Base-by-base conservation (phyloP, 2,797 vertebrate genomes). In the Triplophysa bombifrons region DNA sequence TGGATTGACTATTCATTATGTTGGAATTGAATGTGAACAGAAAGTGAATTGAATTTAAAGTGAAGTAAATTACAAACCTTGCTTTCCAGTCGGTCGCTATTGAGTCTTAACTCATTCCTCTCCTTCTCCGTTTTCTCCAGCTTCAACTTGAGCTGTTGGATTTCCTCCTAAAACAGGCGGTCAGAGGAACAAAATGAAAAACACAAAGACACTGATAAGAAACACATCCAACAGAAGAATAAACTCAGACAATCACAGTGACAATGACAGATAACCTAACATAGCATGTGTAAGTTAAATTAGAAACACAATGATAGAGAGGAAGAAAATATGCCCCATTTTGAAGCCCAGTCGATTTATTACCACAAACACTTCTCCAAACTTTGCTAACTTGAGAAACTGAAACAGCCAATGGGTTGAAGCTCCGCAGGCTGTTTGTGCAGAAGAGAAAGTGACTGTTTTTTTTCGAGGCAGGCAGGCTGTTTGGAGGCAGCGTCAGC, bases 91-190 rank as follows among this genome's bases (percentile, higher is more conserved):
- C 96, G 96, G 88, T 98, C 96, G 1, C 90, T 95, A 93, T 92
- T 96, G 78, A 98, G 95, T 61, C 98, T 94, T 76, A 98, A 91
- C 87, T 99, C 97, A 4, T 97, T 98, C 67, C 98, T 92, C 86
- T 98, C 98, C 83, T 96, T 99, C 89, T 99, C 98, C 84, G 95
- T 94, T 88, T 96, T 98, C 88, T 99, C 98, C 10, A 99, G 87
- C 75, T 94, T 97, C 88, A 91, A 92, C 81, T 95, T 96, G 75
- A 99, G 92, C 86, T 96, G 96, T 87, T 96, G 96, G 88, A 99
- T 98, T 90, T 99, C 98, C 85, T 99, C 98, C 98, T 99, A 86
- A 48, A 34, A 56, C 41, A 50, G 7, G 66, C 12, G 56, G 53
- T 50, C 30, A 19, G 5, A 67, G 25, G 8, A 53, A 84, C n/a